phyloP scores from a whole-genome alignment of 2,797 vertebrate species.

The Gadopsis bispinosus region DNA sequence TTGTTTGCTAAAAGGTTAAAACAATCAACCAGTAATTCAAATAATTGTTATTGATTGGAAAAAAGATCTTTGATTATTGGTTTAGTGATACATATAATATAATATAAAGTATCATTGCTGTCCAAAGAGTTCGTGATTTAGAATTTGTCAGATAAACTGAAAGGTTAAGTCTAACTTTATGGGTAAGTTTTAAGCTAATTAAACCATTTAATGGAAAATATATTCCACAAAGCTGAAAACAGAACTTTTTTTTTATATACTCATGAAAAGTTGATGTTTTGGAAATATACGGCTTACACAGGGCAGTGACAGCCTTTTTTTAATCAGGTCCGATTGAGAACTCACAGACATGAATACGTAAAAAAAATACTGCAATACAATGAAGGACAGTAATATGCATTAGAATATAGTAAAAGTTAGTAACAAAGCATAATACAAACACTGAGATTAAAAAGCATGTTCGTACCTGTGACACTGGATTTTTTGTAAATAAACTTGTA shows the following conservation, averaged over 20 bases:
- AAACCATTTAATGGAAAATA: background rate
- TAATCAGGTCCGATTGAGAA: background rate
- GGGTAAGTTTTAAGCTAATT: background rate
- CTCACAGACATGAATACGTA: background rate
- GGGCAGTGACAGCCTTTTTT: no score
- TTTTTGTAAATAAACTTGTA: conserved; percentile 2
- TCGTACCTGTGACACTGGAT: background rate
- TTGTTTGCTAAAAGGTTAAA: conserved; percentile 9
- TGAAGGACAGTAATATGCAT: background rate
- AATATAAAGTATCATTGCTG: no score
- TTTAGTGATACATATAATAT: background rate
- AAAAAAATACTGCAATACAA: background rate
- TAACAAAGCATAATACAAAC: background rate
- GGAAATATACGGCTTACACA: no score
- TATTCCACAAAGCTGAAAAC: background rate
- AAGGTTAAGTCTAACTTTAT: no score
- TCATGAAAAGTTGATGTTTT: background rate
- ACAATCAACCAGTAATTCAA: background rate
- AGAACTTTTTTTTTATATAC: background rate
- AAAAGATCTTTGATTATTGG: background rate
- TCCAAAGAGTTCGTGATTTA: background rate
- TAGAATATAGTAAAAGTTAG: background rate
- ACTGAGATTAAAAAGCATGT: background rate
- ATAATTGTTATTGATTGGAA: background rate
- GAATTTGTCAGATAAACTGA: background rate